phyloP scores from a whole-genome alignment of 2,888 invertebrate genomes.

The Ligdia adustata region DNA sequence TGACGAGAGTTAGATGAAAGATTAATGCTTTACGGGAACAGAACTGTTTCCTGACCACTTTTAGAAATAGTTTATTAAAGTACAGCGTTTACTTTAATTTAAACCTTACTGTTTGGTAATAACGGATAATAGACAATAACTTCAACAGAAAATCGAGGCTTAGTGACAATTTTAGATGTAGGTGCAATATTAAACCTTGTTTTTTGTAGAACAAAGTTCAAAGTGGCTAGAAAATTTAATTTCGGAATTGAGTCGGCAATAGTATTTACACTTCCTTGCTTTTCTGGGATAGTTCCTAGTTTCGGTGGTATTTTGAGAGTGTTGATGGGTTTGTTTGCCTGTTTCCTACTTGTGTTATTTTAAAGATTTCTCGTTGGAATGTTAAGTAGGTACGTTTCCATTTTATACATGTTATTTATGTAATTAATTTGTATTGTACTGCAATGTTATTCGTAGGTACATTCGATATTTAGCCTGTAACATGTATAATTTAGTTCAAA shows the following conservation, averaged over 20 bases:
- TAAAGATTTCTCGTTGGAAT: background rate
- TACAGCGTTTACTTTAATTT: background rate
- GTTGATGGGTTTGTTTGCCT: constrained; percentile 2
- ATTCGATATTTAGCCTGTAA: no score
- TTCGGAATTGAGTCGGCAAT: constrained; percentile 7
- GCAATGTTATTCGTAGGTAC: no score
- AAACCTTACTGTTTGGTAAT: constrained; percentile 7
- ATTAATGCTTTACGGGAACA: constrained; percentile 30
- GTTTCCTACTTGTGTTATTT: constrained; percentile 2
- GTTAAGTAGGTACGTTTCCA: no score
- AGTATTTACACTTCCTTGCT: constrained; percentile 13
- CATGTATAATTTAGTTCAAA: no score
- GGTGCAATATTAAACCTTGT: background rate
- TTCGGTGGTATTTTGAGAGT: constrained; percentile 8
- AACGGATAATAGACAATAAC: background rate
- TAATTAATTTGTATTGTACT: no score
- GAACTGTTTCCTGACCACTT: constrained; percentile 31
- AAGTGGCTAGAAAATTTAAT: background rate
- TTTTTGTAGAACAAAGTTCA: background rate
- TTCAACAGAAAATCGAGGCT: background rate
- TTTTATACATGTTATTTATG: no score
- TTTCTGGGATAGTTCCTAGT: constrained; percentile 17
- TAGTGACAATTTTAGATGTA: background rate
- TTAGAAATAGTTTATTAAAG: constrained; percentile 6
- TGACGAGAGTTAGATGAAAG: constrained; percentile 27